Conservation (phyloP, 2,113 vertebrate genomes). For the Toxotes jaculatrix region DNA sequence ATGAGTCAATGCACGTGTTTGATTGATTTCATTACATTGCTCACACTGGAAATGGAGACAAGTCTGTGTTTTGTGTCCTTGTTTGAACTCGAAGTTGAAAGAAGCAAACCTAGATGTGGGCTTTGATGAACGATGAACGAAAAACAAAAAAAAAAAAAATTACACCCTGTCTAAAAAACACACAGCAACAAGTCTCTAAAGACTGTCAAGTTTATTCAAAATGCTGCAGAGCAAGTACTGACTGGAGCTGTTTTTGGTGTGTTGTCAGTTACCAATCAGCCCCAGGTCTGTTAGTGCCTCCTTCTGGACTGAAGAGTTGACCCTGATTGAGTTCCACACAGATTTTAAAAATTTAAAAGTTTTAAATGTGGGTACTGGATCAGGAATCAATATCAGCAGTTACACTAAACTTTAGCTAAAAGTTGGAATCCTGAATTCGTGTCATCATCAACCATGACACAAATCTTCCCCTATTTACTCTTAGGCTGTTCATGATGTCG, state of each 20-base stretch:
- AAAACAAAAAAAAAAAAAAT: too few relatives aligned
- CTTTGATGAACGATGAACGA: neutral
- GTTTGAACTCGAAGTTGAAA: neutral
- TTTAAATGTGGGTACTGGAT: too few relatives aligned
- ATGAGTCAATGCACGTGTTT: constrained; percentile 30
- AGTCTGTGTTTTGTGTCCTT: neutral
- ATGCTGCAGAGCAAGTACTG: too few relatives aligned
- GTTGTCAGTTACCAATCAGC: too few relatives aligned
- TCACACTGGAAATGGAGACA: neutral
- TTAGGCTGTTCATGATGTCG: neutral
- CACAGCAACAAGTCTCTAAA: too few relatives aligned
- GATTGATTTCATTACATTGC: constrained; percentile 3
- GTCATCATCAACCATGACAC: neutral
- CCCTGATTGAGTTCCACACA: too few relatives aligned
- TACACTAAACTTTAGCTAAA: neutral
- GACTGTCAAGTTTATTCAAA: too few relatives aligned
- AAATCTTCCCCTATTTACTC: neutral
- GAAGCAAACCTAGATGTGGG: neutral
- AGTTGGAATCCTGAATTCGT: neutral
- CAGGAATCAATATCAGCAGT: neutral
- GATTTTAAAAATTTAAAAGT: too few relatives aligned
- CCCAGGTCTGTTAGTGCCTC: too few relatives aligned
- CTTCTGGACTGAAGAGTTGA: too few relatives aligned
- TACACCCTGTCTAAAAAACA: too few relatives aligned
- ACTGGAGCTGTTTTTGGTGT: too few relatives aligned